Base-by-base conservation (phyloP, 1,140 invertebrate species). In the Pogonomyrmex californicus region DNA sequence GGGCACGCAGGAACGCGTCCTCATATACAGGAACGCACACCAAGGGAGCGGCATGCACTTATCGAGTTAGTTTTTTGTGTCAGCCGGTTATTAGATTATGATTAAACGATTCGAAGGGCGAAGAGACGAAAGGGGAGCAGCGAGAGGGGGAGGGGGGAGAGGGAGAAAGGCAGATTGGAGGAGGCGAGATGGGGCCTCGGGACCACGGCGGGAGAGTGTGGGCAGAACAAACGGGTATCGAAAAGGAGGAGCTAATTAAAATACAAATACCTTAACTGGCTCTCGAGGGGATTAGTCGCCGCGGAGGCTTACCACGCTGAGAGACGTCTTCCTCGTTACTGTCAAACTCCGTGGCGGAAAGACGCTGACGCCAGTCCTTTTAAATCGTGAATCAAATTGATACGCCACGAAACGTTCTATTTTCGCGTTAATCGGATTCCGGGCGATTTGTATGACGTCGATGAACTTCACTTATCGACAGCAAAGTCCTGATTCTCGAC, bases 81-180 rank as follows among this genome's bases (percentile, higher is more conserved):
- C 94, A 94, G 94, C 91, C 92, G 93, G 94, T 95, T 95, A 95
- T 95, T 95, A 95, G 94, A 95, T 95, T 95, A 94, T 95, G 94
- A 95, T 95, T 95, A 94, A 95, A 95, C 93, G 95, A 94, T 95
- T 94, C 91, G 90, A 89, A 70, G 65, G 60, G 83, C 56, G 75
- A 65, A 78, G 62, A 51, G 56, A 88, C 49, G 54, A 36, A 70
- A 85, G 47, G n/a, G 33, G 75, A 81, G 75, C 33, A 62, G 60
- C 73, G 70, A 81, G 71, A 83, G 82, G 71, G 60, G 58, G 23
- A 58, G 44, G n/a, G 38, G 62, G 49, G 87, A 63, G 65, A 65
- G 54, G 51, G 41, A 49, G 58, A 66, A 49, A 47, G 62, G 36
- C 83, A 81, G 68, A 81, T 36, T 68, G 86, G 70, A 87, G 68